Base-by-base conservation (phyloP, 2,113 vertebrate genomes). In the Planiliza haematocheilus region DNA sequence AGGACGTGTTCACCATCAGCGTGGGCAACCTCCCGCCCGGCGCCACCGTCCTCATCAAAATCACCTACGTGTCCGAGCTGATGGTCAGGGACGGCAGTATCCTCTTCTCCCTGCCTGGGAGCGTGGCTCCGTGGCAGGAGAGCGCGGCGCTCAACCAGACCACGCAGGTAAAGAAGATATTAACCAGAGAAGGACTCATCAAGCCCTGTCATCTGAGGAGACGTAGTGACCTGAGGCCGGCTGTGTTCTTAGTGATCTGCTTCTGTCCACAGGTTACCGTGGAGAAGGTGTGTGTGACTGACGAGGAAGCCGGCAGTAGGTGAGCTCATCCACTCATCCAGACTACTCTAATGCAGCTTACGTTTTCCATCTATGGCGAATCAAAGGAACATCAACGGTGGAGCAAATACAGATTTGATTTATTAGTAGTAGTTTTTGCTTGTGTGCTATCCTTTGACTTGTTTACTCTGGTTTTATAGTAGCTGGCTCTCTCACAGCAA, bases 1-100 rank as follows among this genome's bases (percentile, higher is more conserved):
- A 97, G 96, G 95, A 97, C 48, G 81, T 96, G 62, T 97, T 97
- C 82, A 95, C 94, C 65, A 94, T 97, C 74, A 96, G 95, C 21
- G 93, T 97, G 67, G 96, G 96, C 11, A 97, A 97, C 69, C 89
- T 97, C 65, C 93, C 95, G 0, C 86, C 95, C 1, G 86, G 86
- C 8, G 93, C 95, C 0, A 94, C 91, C 1, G 95, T 96, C 63
- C 90, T 97, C 59, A 95, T 98, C 75, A 97, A 96, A 88, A 93
- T 97, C 13, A 96, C 95, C 57, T 97, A 94, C 7, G 91, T 97
- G 84, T 94, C 93, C 0, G 96, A 97, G 79, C 93, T 96, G 77
- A 85, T 90, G 12, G 74, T 94, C 36, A 78, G 77, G 11, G 86
- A 86, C 0, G 81, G 88, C 1, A 60, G 20, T 0, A 74, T 95